phyloP scores from a whole-genome alignment of 2,797 vertebrate genomes.

The Thaleichthys pacificus region DNA sequence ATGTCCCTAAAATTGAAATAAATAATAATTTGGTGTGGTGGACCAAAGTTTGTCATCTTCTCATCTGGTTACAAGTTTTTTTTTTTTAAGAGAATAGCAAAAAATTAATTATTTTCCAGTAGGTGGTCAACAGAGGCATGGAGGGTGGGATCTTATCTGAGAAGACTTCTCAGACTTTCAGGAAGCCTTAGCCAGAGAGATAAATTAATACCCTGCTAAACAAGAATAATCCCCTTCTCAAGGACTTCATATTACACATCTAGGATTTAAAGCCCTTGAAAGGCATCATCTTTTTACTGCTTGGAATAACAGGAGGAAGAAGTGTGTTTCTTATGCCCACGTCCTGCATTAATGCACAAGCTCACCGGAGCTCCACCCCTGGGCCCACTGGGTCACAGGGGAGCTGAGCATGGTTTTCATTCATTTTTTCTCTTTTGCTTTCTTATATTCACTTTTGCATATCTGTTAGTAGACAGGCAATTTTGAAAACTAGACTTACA shows the following conservation, averaged over 20 bases:
- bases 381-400: no score
- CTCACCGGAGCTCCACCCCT: no score
- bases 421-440: no score
- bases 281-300: slow-evolving; percentile 25
- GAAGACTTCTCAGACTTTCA: not conserved
- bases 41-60: not conserved
- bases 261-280: slow-evolving; percentile 18
- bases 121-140: not conserved
- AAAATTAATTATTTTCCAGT: slow-evolving; percentile 1
- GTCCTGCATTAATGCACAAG: no score
- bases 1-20: not conserved
- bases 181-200: not conserved
- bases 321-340: no score
- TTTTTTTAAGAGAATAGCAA: not conserved
- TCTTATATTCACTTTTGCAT: no score
- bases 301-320: slow-evolving; percentile 13
- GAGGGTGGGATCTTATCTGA: slow-evolving; percentile 4
- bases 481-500: no score
- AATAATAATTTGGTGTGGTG: slow-evolving; percentile 2
- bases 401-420: no score
- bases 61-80: not conserved
- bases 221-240: slow-evolving; percentile 20
- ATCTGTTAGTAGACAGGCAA: no score
- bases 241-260: slow-evolving; percentile 21
- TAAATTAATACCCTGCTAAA: slow-evolving; percentile 19